Evolutionary conservation across 1,140 invertebrate species (phyloP), one percentile per base, ranked within the genome.

Genomic region (Papilio xuthus): DNA sequence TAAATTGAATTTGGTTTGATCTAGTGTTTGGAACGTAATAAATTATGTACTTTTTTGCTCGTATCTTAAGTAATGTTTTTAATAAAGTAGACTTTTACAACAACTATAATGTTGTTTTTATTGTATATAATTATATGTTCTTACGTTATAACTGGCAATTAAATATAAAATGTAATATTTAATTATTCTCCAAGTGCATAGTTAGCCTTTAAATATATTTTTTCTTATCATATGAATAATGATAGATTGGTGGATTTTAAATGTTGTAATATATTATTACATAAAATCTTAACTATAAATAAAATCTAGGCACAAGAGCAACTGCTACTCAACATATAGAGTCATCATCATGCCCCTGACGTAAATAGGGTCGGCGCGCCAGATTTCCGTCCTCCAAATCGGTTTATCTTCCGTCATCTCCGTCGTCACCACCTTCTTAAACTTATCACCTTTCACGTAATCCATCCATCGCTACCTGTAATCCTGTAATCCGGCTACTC

Each of bases 1-100:
- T 63, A 12, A 63, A 67, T 18, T 28, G 15, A 32, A 28, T 12
- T 23, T 67, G 12, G 44, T 78, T 79, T 81, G n/a, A 80, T 75
- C 81, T 73, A 53, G 77, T 80, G 71, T 60, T 77, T 79, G 28
- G 26, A 67, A 28, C 15, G 12, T 28, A 13, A 10, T 67, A 67
- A 67, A 67, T 28, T 50, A 6, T 67, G 12, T 67, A 15, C 9
- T 2, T 67, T 67, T 67, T 13, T 67, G 26, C 2, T 9, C 7
- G 18, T 53, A 20, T 53, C n/a, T 53, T 20, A 53, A 6, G 50
- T 53, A 56, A 60, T 4, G 20, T 60, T 60, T 60, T 60, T 13
- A 60, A 26, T 23, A 23, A 56, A 56, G 23, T 50, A 15, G 47
- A 15, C 47, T 18, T 44, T 44, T 44, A 44, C 13, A 50, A 18